phyloP scores from a whole-genome alignment of 1,140 invertebrate species.

The Panagrolaimus sp. region DNA sequence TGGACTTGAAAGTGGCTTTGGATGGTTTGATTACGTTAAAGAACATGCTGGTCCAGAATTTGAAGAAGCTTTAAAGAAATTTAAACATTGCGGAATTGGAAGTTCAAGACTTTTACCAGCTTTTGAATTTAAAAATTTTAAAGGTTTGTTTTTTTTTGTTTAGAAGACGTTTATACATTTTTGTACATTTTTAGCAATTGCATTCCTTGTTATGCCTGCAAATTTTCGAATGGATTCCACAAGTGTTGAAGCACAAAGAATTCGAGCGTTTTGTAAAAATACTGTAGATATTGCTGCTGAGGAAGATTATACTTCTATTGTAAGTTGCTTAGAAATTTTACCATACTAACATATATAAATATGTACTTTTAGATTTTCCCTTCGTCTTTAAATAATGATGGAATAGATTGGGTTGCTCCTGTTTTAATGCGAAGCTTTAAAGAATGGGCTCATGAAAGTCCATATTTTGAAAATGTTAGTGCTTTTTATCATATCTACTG shows the following conservation, averaged over 20 bases:
- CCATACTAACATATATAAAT: not conserved
- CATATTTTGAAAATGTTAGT: not conserved
- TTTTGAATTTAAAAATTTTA: conserved; percentile 13
- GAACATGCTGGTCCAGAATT: conserved; percentile 3
- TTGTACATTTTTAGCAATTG: not conserved
- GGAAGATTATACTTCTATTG: not conserved
- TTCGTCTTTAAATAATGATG: not conserved
- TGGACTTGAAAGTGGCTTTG: not conserved
- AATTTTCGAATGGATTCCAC: not conserved
- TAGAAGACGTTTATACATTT: not conserved
- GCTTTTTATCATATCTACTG: too few relatives aligned
- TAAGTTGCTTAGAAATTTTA: not conserved
- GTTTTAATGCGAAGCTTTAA: conserved; percentile 1
- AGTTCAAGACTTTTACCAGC: not conserved
- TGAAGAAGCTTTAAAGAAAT: not conserved
- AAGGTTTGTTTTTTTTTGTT: not conserved
- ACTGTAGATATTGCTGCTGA: conserved; percentile 3
- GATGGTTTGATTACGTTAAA: not conserved
- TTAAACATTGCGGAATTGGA: not conserved
- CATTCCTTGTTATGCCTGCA: not conserved
- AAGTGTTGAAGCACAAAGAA: not conserved
- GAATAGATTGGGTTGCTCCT: conserved; percentile 4
- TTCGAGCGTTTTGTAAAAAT: conserved; percentile 4
- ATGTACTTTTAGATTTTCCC: not conserved
- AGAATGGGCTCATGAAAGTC: conserved; percentile 7